Percentiles rank a stretch among this genome's conserved stretches.
Evolutionary conservation across 2,113 vertebrate genomes (phyloP).

Genomic region (Anser brachyrhynchus): DNA sequence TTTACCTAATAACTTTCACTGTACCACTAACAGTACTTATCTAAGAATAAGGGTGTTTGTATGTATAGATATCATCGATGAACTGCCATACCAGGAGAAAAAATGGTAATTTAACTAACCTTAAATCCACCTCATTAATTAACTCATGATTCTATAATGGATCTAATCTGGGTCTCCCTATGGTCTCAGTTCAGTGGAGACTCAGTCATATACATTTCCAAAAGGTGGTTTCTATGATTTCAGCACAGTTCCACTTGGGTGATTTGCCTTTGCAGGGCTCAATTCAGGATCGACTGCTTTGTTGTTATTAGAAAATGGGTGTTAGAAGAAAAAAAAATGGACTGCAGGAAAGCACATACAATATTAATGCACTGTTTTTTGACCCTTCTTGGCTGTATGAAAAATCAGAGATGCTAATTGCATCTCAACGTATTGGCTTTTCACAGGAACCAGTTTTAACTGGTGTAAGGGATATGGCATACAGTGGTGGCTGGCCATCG

Average conservation of each 20-base stretch:
- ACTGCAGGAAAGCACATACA: neutral
- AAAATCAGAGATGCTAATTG: neutral
- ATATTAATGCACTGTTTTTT: neutral
- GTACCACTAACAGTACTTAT: neutral
- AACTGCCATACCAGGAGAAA: neutral
- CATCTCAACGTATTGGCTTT: neutral
- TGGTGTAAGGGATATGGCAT: rapidly evolving
- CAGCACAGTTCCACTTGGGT: rapidly evolving
- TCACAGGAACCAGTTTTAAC: neutral
- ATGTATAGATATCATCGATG: neutral
- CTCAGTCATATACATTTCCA: neutral
- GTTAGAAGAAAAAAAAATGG: neutral
- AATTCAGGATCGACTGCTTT: neutral
- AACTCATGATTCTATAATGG: neutral
- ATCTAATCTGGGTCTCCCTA: neutral
- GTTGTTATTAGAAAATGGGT: neutral
- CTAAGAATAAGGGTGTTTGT: no score
- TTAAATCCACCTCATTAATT: neutral
- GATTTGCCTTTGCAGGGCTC: neutral
- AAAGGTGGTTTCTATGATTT: neutral
- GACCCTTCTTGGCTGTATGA: neutral
- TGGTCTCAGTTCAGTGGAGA: neutral
- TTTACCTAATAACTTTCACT: neutral
- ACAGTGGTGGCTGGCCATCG: neutral
- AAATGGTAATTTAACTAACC: neutral